These are phyloP conservation scores for Stictocephala bisonia DNA, from an alignment of 2,888 invertebrate genomes.

Conservation along the genomic window DNA sequence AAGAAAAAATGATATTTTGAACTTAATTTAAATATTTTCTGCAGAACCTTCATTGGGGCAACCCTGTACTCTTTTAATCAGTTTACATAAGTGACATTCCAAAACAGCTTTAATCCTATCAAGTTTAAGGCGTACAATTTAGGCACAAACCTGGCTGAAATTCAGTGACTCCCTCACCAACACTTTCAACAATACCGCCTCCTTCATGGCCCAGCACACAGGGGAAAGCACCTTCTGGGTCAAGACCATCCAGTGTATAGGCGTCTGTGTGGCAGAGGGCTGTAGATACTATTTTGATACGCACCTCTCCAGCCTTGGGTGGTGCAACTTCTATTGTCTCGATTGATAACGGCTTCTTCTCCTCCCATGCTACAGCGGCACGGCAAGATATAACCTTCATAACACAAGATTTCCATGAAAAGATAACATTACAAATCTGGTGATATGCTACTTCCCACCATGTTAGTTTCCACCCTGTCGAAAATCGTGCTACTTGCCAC, in stretches of 20 bases:
- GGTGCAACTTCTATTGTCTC: conserved; percentile 96
- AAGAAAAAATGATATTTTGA: too few species aligned
- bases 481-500: too few species aligned
- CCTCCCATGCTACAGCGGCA: conserved; percentile 97
- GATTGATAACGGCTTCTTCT: conserved; percentile 87
- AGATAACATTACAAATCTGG: neutral
- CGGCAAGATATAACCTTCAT: conserved; percentile 84
- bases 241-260: conserved; percentile 87
- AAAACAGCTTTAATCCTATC: too few species aligned
- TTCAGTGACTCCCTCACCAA: conserved; percentile 67
- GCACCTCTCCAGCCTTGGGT: conserved; percentile 93
- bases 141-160: conserved; percentile 78
- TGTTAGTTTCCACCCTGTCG: too few species aligned
- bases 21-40: neutral
- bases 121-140: too few species aligned
- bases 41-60: neutral
- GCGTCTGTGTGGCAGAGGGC: conserved; percentile 95
- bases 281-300: conserved; percentile 81
- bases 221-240: conserved; percentile 93
- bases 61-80: too few species aligned
- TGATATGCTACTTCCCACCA: neutral
- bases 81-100: too few species aligned
- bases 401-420: too few species aligned
- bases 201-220: conserved; percentile 97
- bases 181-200: conserved; percentile 65